A percentile compares a stretch with the other conserved stretches of the same genome.
Conservation (phyloP, 2,113 vertebrate genomes). For the Accipiter virgatus region DNA sequence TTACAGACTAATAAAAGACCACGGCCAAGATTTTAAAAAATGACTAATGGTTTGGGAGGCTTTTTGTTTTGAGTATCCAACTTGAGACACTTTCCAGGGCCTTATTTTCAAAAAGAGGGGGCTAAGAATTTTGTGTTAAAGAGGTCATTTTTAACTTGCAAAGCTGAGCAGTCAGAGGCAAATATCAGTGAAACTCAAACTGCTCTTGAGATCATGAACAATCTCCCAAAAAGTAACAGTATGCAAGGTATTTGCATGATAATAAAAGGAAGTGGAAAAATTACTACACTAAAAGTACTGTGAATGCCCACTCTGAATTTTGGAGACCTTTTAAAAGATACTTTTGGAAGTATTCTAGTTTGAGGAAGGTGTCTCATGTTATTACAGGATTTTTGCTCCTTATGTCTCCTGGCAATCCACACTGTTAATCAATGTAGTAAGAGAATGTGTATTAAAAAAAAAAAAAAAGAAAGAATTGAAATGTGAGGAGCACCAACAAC, state of each 20-base stretch:
- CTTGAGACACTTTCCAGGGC: not conserved
- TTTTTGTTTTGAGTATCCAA: not conserved
- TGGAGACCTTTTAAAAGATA: not conserved
- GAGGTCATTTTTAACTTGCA: not conserved
- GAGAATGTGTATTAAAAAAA: not conserved
- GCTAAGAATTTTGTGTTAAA: not conserved
- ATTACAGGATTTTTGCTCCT: not conserved
- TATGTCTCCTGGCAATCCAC: not conserved
- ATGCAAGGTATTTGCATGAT: not conserved
- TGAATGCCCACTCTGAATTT: not conserved
- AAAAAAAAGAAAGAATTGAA: not conserved
- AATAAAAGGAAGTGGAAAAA: not conserved
- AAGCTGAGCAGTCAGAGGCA: not conserved
- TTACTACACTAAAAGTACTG: not conserved
- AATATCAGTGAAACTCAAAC: not conserved
- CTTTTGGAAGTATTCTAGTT: not conserved
- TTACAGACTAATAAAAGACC: conserved; percentile 31
- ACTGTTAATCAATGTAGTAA: not conserved
- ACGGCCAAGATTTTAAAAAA: not conserved
- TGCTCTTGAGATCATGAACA: not conserved
- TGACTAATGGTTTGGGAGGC: not conserved
- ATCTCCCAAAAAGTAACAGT: not conserved
- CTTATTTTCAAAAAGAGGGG: not conserved
- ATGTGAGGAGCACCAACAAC: not conserved
- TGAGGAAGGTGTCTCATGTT: not conserved